These are phyloP conservation scores for Lathronympha strigana DNA, from an alignment of 2,888 invertebrate genomes.

Conservation along the genomic window DNA sequence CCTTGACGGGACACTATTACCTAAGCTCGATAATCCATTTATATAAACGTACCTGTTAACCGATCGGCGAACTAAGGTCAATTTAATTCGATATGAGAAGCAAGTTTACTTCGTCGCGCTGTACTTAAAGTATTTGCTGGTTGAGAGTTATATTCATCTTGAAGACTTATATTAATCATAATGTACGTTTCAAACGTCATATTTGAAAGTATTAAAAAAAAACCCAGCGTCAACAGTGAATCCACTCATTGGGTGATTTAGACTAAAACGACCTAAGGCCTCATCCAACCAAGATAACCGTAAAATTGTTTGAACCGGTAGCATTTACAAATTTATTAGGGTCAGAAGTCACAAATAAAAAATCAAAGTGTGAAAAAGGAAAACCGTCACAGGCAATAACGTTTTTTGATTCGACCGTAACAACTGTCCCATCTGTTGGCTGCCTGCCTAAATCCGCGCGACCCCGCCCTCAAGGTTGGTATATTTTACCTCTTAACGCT, in stretches of 20 bases:
- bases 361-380: conserved; percentile 28
- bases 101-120: not conserved
- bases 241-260: conserved; percentile 14
- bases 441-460: conserved; percentile 65
- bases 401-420: conserved; percentile 50
- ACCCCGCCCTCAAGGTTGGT: conserved; percentile 48
- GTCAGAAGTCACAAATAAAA: conserved; percentile 36
- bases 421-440: conserved; percentile 76
- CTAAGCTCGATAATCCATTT: conserved; percentile 4
- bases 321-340: conserved; percentile 23
- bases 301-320: conserved; percentile 28
- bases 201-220: no score
- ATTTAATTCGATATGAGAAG: not conserved
- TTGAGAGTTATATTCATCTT: no score
- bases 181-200: no score
- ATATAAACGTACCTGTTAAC: not conserved
- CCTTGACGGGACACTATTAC: conserved; percentile 43
- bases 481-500: conserved; percentile 37
- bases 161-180: no score
- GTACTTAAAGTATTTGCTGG: no score
- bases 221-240: conserved; percentile 7
- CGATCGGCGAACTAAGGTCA: conserved; percentile 18
- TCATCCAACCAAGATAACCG: conserved; percentile 30
- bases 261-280: conserved; percentile 22
- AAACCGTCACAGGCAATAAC: conserved; percentile 44